These are phyloP conservation scores for Acanthosepion pharaonis DNA, from an alignment of 2,888 invertebrate species.

Conservation along the genomic window DNA sequence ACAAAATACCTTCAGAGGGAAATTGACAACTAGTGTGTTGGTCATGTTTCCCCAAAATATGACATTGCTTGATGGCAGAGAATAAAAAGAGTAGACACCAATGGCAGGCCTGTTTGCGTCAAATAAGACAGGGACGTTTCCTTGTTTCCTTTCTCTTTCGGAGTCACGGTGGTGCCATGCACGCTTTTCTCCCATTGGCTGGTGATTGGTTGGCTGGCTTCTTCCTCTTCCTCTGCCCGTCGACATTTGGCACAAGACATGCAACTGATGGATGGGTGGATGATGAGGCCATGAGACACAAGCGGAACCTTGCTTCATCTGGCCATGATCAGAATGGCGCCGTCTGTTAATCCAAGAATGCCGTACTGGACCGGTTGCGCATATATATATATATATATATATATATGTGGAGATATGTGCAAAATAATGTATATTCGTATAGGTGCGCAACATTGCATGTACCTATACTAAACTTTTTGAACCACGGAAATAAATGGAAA, in stretches of 20 bases:
- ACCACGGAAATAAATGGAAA: background rate
- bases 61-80: slow-evolving; percentile 18
- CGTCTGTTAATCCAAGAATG: slow-evolving; percentile 23
- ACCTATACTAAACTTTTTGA: background rate
- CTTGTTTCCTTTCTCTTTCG: background rate
- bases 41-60: background rate
- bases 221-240: background rate
- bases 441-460: background rate
- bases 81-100: background rate
- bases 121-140: background rate
- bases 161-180: background rate
- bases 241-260: slow-evolving; percentile 10
- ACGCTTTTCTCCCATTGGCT: background rate
- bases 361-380: background rate
- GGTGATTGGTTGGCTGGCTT: background rate
- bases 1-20: background rate
- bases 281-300: slow-evolving; percentile 1
- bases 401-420: background rate
- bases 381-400: background rate
- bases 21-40: background rate
- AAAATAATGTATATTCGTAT: background rate
- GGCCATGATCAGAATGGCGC: slow-evolving; percentile 1
- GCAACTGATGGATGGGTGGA: slow-evolving; percentile 33
- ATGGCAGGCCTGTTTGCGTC: background rate
- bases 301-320: slow-evolving; percentile 33